Conservation (phyloP, 2,113 vertebrate genomes). For the Cochlearius cochlearius region DNA sequence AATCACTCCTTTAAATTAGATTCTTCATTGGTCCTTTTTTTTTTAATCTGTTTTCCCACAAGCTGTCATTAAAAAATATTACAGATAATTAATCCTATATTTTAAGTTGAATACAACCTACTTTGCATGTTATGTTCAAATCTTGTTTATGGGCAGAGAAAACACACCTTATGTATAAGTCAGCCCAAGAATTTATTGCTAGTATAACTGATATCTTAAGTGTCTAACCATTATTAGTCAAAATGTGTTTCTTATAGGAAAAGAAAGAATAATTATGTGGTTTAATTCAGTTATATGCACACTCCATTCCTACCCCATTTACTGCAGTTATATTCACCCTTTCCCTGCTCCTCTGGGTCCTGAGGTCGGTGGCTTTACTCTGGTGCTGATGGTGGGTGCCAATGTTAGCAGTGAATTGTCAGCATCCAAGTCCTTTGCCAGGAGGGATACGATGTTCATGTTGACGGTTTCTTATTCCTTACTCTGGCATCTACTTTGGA, state of each 20-base stretch:
- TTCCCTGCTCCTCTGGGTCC: not conserved
- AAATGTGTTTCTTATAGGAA: not conserved
- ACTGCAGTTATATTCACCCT: not conserved
- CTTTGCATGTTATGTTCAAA: not conserved
- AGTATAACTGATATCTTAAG: not conserved
- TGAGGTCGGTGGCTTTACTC: not conserved
- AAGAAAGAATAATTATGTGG: not conserved
- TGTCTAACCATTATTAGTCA: not conserved
- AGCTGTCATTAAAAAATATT: not conserved
- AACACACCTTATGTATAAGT: not conserved
- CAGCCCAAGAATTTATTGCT: not conserved
- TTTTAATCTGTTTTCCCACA: not conserved
- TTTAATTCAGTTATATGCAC: not conserved
- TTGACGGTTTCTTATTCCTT: not conserved
- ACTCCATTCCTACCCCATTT: not conserved
- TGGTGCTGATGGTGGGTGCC: not conserved
- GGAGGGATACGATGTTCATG: not conserved
- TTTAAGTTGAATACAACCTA: not conserved
- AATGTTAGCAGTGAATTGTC: not conserved
- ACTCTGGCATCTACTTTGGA: not conserved
- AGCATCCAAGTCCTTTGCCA: not conserved
- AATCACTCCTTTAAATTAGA: not conserved
- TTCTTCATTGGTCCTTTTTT: not conserved
- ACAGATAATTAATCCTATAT: not conserved
- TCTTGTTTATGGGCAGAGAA: not conserved